Evolutionary conservation across 2,888 invertebrate species (phyloP), one percentile per base, ranked within the genome.

Genomic region (Iselma pallidipennis): DNA sequence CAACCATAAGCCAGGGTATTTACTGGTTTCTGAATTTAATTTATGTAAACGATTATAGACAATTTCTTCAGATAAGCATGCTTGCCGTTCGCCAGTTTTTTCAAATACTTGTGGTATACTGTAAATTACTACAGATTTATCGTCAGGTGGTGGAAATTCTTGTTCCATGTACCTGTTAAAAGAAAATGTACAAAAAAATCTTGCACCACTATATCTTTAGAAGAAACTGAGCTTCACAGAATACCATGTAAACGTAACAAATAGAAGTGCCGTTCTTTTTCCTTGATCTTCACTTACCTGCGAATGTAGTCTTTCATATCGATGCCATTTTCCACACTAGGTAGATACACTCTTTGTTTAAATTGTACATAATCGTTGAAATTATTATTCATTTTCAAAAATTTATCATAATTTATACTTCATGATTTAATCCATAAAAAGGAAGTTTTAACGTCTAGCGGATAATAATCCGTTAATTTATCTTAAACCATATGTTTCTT

Each of bases 81-180:
- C 80, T 65, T 80, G 80, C 14, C 61, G 67, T 66, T 80, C 76
- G 9, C 76, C 78, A 21, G 64, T 67, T 51, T 72, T 72, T 54
- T 70, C 69, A 65, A 78, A 80, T 7, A 55, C 65, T 52, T 67
- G 67, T 7, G 80, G 79, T 21, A 80, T 70, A 60, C 75, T 75
- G 67, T 78, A 78, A 21, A 75, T 73, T 12, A 66, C 62, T 26
- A 64, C 71, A 37, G 67, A 63, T 14, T 60, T 59, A 37, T 68
- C 65, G 29, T 55, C 28, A 10, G 61, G 26, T 33, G 28, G 14
- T 55, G 79, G 74, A 72, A 81, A 76, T 71, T 80, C 76, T 67
- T 73, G 66, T 70, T 77, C 71, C 60, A 78, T 67, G 70, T 80
- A 74, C 67, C 79, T 75, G 71, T 60, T 73, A 75, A 72, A 71